Percentiles rank a stretch among this genome's conserved stretches.
Conservation (phyloP, 2,888 invertebrate species). For the Parasteatoda lunata region DNA sequence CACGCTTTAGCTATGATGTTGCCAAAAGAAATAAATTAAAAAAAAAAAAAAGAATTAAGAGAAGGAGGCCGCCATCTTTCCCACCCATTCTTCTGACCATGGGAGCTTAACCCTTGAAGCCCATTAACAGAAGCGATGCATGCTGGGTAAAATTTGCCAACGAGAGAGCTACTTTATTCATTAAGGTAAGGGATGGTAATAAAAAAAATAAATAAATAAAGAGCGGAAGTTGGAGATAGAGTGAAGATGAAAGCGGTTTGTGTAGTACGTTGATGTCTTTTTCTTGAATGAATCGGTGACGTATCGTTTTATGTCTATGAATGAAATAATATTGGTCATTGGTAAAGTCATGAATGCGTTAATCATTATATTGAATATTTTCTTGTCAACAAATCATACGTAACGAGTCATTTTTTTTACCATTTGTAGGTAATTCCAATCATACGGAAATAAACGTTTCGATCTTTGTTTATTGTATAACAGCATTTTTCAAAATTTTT, state of each 20-base stretch:
- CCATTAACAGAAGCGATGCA: conserved; percentile 37
- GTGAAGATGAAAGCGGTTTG: not conserved
- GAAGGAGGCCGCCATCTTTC: conserved; percentile 33
- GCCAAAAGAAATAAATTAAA: not conserved
- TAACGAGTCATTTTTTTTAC: too few relatives aligned
- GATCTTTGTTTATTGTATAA: too few relatives aligned
- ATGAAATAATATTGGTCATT: not conserved
- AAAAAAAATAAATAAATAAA: not conserved
- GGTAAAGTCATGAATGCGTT: not conserved
- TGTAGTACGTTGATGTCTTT: not conserved
- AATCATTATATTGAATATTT: too few relatives aligned
- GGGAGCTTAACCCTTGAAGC: conserved; percentile 64
- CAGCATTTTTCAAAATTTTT: too few relatives aligned
- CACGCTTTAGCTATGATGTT: not conserved
- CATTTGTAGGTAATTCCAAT: too few relatives aligned
- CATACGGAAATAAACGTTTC: too few relatives aligned
- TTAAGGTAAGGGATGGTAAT: not conserved
- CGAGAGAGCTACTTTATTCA: too few relatives aligned
- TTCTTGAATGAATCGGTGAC: not conserved
- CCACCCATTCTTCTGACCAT: conserved; percentile 44
- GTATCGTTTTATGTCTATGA: not conserved
- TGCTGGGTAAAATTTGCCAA: not conserved
- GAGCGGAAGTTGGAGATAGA: not conserved
- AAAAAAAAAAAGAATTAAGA: conserved; percentile 7
- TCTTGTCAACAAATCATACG: too few relatives aligned